Evolutionary conservation across 2,113 vertebrate genomes (phyloP), one percentile per base, ranked within the genome.

Genomic region (Cyprinodon tularosa): DNA sequence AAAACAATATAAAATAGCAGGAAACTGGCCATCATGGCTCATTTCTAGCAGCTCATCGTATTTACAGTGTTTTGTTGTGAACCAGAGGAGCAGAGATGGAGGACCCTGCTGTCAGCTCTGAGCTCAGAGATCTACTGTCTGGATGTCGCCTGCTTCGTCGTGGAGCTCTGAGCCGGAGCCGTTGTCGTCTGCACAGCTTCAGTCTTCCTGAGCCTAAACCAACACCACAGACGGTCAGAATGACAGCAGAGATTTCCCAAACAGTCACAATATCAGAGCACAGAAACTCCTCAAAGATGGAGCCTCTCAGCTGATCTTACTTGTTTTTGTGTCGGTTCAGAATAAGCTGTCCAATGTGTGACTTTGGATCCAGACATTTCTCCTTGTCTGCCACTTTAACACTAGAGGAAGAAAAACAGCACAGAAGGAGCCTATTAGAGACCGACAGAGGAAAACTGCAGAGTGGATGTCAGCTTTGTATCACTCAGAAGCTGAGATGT

Each of bases 311-410:
- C 0, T 68, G 47, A 50, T 75, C 50, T 78, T 59, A 85, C 83
- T 8, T 78, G 15, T 40, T 40, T 2, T 22, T 50, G 29, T 29
- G 29, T 8, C 22, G 62, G 1, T 40, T 62, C 36, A 76, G 72
- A 5, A 82, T 62, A 14, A 11, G 14, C n/a, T 40, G 39, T 62
- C 83, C 83, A 0, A 78, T 12, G 3, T 3, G 12, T 4, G 79
- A 76, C 42, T 62, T 0, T 12, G 83, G 78, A 42, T 0, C 12
- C 45, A 85, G 45, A 10, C 80, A 85, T 66, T 80, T 82, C 0
- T 76, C 6, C 47, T 48, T 63, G 1, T 76, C 42, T 13, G 2
- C 40, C 45, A 0, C n/a, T 7, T 53, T 82, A 4, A 71, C 42
- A 38, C 82, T 84, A 61, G 4, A 44, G 62, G n/a, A 47, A 10